These are phyloP conservation scores for Scylla paramamosain DNA, from an alignment of 1,140 invertebrate genomes.

Conservation along the genomic window DNA sequence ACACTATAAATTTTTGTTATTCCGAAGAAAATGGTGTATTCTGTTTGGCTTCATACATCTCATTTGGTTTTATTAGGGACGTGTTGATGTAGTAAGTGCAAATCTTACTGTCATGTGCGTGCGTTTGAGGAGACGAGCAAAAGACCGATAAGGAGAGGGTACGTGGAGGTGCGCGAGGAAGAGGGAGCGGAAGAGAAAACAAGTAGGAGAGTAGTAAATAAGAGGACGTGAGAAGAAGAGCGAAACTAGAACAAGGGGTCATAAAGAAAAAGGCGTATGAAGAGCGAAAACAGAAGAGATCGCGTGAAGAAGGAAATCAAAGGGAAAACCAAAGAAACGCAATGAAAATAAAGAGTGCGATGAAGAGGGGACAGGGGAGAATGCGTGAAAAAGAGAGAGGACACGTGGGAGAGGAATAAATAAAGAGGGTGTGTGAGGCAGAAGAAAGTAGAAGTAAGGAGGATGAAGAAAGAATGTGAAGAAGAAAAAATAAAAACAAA, in stretches of 20 bases:
- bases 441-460: neutral
- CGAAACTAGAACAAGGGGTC: too few species aligned
- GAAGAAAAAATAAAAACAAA: too few species aligned
- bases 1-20: neutral
- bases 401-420: neutral
- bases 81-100: neutral
- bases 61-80: too few species aligned
- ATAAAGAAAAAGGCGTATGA: too few species aligned
- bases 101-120: neutral
- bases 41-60: too few species aligned
- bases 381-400: neutral
- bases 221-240: too few species aligned
- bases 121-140: neutral
- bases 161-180: neutral
- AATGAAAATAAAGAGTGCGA: too few species aligned
- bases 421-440: neutral
- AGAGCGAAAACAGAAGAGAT: too few species aligned
- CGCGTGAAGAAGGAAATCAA: too few species aligned
- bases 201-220: too few species aligned
- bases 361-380: neutral
- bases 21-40: too few species aligned
- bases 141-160: neutral
- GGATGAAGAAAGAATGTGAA: neutral
- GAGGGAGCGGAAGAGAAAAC: neutral
- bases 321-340: too few species aligned